Evolutionary conservation across 2,113 vertebrate species (phyloP), one percentile per base, ranked within the genome.

Genomic region (Lepisosteus oculatus): DNA sequence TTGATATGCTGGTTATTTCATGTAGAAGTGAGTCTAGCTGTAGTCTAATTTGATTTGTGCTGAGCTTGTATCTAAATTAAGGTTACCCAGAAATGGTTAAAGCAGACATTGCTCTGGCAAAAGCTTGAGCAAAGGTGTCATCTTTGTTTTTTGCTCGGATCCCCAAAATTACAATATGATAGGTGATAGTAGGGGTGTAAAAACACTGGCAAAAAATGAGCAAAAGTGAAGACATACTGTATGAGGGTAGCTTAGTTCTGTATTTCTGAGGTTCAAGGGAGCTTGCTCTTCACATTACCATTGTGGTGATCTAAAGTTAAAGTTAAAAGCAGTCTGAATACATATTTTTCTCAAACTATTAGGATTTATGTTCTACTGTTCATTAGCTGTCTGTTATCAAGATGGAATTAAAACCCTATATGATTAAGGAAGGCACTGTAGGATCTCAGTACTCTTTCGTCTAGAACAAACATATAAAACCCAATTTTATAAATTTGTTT

Each of bases 81-180:
- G 64, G 66, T 61, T 56, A 69, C 71, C 55, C 63, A 70, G 17
- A 72, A 56, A n/a, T 74, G 81, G 83, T 83, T 66, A 11, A 55
- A 74, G 70, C 68, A 81, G 81, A 81, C 80, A 77, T 72, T 68
- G 72, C 74, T 73, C 76, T 78, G 81, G 81, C 83, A 79, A 63
- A 71, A 73, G 56, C n/a, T 57, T 51, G 61, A 12, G 12, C 71
- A 72, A 74, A 71, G 71, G 75, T 47, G 76, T 71, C 75, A 29
- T 76, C 71, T 77, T 61, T 47, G 73, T 77, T 72, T 72, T 76
- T 51, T 69, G 56, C 57, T 43, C 66, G 62, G 69, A 63, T 68
- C 73, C 69, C 72, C 29, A 76, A 43, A 45, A 55, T 64, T 51
- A 66, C 8, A 68, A 71, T 61, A 65, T 5, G 56, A 29, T 65